Conservation (phyloP, 2,797 vertebrate species). For the Emys orbicularis region DNA sequence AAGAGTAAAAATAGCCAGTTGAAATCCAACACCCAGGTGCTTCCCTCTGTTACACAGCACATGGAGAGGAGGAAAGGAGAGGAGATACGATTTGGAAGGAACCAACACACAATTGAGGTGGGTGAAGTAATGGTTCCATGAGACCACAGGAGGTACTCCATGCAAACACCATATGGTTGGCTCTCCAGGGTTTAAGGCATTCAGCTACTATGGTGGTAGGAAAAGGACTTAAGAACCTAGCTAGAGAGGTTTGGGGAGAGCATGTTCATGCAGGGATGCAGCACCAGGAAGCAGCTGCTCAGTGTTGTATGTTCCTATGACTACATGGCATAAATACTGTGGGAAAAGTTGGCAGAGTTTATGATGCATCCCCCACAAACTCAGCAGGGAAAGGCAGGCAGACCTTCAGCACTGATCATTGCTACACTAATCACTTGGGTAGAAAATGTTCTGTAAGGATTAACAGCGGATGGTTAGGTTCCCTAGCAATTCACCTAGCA, state of each 20-base stretch:
- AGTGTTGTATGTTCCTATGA: neutral
- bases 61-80: neutral
- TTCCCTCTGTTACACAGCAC: neutral
- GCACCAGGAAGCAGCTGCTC: neutral
- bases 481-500: neutral
- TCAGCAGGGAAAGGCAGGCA: neutral
- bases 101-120: neutral
- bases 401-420: neutral
- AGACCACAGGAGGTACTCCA: neutral
- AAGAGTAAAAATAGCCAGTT: neutral
- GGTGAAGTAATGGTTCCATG: neutral
- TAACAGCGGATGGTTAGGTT: neutral
- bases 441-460: neutral
- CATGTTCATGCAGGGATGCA: neutral
- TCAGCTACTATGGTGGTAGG: neutral
- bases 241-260: neutral
- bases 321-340: neutral
- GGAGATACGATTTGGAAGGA: neutral
- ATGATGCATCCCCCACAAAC: neutral
- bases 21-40: neutral
- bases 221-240: neutral
- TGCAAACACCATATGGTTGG: neutral
- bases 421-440: neutral
- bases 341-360: neutral
- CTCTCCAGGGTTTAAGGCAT: neutral